A percentile compares a stretch with the other conserved stretches of the same genome.
Conservation (phyloP, 2,113 vertebrate genomes). For the Lycaon pictus region DNA sequence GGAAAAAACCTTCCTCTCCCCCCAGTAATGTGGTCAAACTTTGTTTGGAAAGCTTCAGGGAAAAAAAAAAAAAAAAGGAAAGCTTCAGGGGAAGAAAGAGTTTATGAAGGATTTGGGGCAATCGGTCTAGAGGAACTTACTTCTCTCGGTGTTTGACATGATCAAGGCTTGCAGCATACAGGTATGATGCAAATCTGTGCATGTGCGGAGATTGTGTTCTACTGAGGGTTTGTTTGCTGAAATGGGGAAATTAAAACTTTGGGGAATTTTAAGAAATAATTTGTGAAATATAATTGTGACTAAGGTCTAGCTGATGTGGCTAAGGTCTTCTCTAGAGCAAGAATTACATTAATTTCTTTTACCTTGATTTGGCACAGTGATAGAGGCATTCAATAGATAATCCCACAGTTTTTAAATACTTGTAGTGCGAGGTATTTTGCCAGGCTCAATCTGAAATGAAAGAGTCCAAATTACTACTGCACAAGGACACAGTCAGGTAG, state of each 20-base stretch:
- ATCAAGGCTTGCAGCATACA: background rate
- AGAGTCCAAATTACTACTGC: background rate
- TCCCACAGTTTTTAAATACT: background rate
- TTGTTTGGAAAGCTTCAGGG: background rate
- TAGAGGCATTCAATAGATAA: background rate
- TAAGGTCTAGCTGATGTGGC: background rate
- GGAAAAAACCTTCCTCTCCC: background rate
- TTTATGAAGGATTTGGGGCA: background rate
- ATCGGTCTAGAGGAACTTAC: background rate
- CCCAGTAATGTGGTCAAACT: background rate
- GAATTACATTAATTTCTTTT: background rate
- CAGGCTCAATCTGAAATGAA: background rate
- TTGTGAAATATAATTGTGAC: constrained; percentile 6
- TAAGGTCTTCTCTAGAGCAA: background rate
- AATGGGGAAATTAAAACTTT: background rate
- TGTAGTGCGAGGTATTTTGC: background rate
- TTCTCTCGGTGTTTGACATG: background rate
- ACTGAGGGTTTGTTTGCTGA: background rate
- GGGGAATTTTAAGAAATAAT: constrained; percentile 52
- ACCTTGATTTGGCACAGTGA: background rate
- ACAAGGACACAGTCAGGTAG: background rate
- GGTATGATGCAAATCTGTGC: constrained; percentile 33
- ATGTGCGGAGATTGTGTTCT: background rate
- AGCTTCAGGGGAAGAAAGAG: background rate
- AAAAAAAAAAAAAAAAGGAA: too few relatives aligned